Conservation (phyloP, 2,113 vertebrate species). For the Hippoglossus stenolepis region DNA sequence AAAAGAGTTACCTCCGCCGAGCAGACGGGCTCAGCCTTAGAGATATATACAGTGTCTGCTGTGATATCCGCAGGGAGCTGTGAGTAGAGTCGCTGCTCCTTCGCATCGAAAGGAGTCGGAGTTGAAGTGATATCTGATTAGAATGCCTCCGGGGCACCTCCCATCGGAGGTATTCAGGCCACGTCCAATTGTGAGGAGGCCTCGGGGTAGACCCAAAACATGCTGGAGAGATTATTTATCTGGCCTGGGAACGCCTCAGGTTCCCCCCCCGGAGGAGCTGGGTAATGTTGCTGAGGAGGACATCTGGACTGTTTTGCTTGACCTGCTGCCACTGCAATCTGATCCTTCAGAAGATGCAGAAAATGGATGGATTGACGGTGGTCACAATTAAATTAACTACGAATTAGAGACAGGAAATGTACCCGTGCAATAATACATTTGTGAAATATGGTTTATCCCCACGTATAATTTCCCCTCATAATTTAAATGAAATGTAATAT, state of each 20-base stretch:
- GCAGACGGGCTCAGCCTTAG: neutral
- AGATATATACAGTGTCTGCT: neutral
- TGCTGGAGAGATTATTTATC: neutral
- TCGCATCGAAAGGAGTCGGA: neutral
- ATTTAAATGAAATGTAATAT: slow-evolving; percentile 12
- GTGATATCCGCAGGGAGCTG: neutral
- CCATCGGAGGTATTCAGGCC: neutral
- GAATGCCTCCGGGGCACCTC: neutral
- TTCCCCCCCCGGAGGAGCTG: neutral
- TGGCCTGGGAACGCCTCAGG: neutral
- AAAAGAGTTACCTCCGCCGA: neutral
- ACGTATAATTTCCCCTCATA: neutral
- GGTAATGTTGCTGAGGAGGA: neutral
- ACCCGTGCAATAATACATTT: neutral
- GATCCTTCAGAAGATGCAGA: neutral
- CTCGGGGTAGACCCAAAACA: neutral
- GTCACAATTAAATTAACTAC: neutral
- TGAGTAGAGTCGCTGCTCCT: neutral
- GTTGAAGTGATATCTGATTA: neutral
- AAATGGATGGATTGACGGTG: neutral
- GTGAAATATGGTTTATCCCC: neutral
- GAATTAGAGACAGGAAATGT: neutral
- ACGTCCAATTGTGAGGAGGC: neutral
- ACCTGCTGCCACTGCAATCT: neutral
- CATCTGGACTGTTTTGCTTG: neutral